Conservation (phyloP, 2,888 invertebrate species). For the Machimus atricapillus region DNA sequence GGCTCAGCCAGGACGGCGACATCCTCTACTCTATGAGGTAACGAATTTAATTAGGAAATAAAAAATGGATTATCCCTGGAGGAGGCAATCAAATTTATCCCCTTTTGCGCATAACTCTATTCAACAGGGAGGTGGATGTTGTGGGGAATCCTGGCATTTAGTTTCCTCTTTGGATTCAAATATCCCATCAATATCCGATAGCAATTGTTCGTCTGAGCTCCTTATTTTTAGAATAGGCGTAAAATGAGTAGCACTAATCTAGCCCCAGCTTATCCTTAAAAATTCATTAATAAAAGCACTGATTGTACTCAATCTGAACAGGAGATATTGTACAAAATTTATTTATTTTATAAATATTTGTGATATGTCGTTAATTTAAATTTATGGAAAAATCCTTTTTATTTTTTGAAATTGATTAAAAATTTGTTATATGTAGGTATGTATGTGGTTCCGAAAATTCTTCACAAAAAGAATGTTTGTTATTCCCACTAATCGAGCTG, state of each 20-base stretch:
- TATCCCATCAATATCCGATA: neutral
- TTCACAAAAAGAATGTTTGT: too few relatives aligned
- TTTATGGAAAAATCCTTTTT: too few relatives aligned
- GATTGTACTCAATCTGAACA: neutral
- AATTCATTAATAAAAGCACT: neutral
- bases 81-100: neutral
- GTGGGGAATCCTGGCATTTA: neutral
- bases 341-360: too few relatives aligned
- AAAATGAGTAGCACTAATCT: neutral
- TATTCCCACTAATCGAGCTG: too few relatives aligned
- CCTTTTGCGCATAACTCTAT: neutral
- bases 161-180: neutral
- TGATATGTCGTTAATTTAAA: too few relatives aligned
- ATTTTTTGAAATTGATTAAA: too few relatives aligned
- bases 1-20: slow-evolving; percentile 89
- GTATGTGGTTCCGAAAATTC: too few relatives aligned
- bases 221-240: neutral
- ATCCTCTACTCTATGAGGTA: slow-evolving; percentile 94
- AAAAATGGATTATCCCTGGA: neutral
- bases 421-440: too few relatives aligned
- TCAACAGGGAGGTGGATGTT: neutral
- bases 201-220: neutral
- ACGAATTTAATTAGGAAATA: slow-evolving; percentile 42
- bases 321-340: too few relatives aligned
- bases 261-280: neutral